These are phyloP conservation scores for Amorpha juglandis DNA, from an alignment of 2,888 invertebrate species.

Conservation along the genomic window DNA sequence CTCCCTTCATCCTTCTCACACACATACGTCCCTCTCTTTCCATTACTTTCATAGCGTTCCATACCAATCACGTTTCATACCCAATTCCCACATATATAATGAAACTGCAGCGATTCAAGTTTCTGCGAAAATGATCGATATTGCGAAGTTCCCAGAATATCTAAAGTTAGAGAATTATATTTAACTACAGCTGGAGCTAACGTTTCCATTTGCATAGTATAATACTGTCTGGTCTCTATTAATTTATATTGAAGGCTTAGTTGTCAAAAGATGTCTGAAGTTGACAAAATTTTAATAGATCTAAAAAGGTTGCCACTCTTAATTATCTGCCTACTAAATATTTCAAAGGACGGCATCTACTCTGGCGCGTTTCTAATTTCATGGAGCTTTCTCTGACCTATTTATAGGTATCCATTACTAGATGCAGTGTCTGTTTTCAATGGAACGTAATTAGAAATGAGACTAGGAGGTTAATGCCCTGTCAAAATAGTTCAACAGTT, in stretches of 20 bases:
- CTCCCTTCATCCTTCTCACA: too few relatives aligned
- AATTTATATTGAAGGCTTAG: neutral
- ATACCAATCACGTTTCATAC: too few relatives aligned
- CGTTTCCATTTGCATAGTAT: too few relatives aligned
- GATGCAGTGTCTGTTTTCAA: slow-evolving; percentile 45
- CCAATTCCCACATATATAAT: too few relatives aligned
- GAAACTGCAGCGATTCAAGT: neutral
- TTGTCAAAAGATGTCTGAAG: neutral
- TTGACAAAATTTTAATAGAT: neutral
- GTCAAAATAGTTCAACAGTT: slow-evolving; percentile 1
- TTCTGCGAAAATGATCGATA: slow-evolving; percentile 11
- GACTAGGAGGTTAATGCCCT: slow-evolving; percentile 18
- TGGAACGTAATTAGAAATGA: slow-evolving; percentile 20
- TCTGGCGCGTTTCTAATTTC: slow-evolving; percentile 57
- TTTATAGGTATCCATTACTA: slow-evolving; percentile 65
- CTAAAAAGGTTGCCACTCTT: slow-evolving; percentile 13
- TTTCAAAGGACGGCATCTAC: slow-evolving; percentile 47
- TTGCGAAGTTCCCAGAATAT: slow-evolving; percentile 9
- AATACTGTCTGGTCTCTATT: too few relatives aligned
- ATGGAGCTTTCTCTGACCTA: slow-evolving; percentile 66
- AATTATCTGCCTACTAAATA: slow-evolving; percentile 22
- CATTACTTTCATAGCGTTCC: too few relatives aligned
- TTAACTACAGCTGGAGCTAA: neutral
- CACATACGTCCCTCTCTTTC: too few relatives aligned
- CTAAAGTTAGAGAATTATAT: slow-evolving; percentile 8